Conservation (phyloP, 2,888 invertebrate genomes). For the Zele albiditarsus region DNA sequence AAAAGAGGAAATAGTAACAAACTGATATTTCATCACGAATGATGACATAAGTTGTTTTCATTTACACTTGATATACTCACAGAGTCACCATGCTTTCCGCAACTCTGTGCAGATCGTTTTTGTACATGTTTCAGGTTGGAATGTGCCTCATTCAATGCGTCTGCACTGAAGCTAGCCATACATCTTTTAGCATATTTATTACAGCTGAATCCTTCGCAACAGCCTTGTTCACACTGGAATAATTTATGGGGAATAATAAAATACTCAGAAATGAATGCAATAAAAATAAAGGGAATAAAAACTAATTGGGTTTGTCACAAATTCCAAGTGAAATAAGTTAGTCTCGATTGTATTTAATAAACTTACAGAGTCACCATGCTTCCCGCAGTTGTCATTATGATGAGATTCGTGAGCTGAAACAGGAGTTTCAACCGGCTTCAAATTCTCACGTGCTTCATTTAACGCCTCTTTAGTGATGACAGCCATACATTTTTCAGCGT, state of each 20-base stretch:
- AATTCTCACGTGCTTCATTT: background rate
- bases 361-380: constrained; percentile 13
- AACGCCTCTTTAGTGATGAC: background rate
- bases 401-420: no score
- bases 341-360: no score
- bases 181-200: constrained; percentile 63
- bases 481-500: background rate
- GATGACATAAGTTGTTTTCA: no score
- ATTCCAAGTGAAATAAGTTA: no score
- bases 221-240: constrained; percentile 58
- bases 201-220: constrained; percentile 57
- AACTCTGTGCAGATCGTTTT: background rate
- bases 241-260: background rate
- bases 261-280: background rate
- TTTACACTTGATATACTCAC: no score
- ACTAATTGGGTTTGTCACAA: no score
- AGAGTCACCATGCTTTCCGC: background rate
- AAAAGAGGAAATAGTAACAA: no score
- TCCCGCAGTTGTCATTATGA: no score
- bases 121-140: constrained; percentile 52
- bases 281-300: background rate
- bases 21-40: no score
- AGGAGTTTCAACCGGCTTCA: no score
- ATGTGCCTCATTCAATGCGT: constrained; percentile 60
- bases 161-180: constrained; percentile 65